Percentiles rank a stretch among this genome's conserved stretches.
These are phyloP conservation scores for Tolmerus cingulatus DNA, from an alignment of 2,888 invertebrate genomes.

Conservation along the genomic window DNA sequence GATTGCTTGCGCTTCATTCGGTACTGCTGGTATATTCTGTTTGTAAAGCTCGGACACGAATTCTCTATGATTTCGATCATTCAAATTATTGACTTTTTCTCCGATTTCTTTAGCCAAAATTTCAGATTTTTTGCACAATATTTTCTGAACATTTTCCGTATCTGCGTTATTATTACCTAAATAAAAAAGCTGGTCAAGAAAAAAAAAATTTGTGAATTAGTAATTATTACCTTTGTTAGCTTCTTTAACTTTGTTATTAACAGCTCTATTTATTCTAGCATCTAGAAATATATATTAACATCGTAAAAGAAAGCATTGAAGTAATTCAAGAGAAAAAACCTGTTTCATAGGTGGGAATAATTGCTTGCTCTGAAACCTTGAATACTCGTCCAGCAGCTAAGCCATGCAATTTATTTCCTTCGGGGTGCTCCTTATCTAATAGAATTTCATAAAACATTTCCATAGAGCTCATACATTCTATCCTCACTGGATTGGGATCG, in stretches of 20 bases:
- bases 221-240: neutral
- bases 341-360: slow-evolving; percentile 53
- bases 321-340: neutral
- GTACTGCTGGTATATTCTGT: neutral
- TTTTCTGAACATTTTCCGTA: neutral
- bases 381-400: slow-evolving; percentile 57
- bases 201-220: neutral
- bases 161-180: neutral
- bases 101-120: neutral
- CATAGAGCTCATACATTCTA: slow-evolving; percentile 65
- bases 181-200: neutral
- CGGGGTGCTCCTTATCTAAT: slow-evolving; percentile 80
- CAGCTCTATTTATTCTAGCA: neutral
- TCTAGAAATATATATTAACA: neutral
- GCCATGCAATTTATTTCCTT: slow-evolving; percentile 64
- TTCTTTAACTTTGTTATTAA: neutral
- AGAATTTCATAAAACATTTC: slow-evolving; percentile 78
- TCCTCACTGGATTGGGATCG: slow-evolving; percentile 63
- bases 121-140: neutral
- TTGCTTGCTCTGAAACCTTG: slow-evolving; percentile 65
- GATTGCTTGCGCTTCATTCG: neutral
- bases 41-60: neutral
- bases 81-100: neutral
- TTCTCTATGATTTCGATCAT: neutral
- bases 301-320: neutral